Evolutionary conservation across 2,113 vertebrate species (phyloP), one percentile per base, ranked within the genome.

Genomic region (Pelusios castaneus): DNA sequence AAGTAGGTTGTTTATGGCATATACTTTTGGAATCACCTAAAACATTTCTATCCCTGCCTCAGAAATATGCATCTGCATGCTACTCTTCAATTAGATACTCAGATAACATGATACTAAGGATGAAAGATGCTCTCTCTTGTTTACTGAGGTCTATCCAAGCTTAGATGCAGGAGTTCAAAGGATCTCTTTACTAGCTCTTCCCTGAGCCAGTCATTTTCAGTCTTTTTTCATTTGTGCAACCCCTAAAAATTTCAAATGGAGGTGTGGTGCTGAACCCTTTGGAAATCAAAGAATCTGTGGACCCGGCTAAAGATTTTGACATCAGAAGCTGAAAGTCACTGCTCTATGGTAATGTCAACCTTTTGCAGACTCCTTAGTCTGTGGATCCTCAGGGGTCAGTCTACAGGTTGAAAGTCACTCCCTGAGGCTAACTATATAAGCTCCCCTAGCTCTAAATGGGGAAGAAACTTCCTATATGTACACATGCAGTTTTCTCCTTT

Each of bases 21-120:
- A 6, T 6, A 87, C 75, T 94, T 96, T 96, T 87, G 94, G 38
- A 95, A 97, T 45, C 80, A 14, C 60, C 80, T 38, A 56, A 90
- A 91, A 91, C 49, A 52, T 54, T 93, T 82, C 70, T 85, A 49
- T 85, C 91, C 58, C 86, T 22, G 8, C 6, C 76, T 82, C 84
- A 24, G n/a, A 85, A 10, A 58, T 38, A 84, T 3, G 82, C 80
- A 45, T 14, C 67, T 91, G 89, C 77, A 84, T 49, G 47, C 4
- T 34, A 10, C 88, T 92, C 22, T 85, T 5, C 83, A 91, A 90
- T 14, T 2, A 58, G 51, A 54, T 52, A 55, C 60, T 5, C 14
- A 58, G 41, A 77, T 0, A 0, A 41, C 49, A 47, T 27, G 2
- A 17, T 5, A 82, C 3, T 60, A 60, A 34, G 27, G 13, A 41